phyloP scores from a whole-genome alignment of 2,888 invertebrate genomes.

The Lymantria dispar region DNA sequence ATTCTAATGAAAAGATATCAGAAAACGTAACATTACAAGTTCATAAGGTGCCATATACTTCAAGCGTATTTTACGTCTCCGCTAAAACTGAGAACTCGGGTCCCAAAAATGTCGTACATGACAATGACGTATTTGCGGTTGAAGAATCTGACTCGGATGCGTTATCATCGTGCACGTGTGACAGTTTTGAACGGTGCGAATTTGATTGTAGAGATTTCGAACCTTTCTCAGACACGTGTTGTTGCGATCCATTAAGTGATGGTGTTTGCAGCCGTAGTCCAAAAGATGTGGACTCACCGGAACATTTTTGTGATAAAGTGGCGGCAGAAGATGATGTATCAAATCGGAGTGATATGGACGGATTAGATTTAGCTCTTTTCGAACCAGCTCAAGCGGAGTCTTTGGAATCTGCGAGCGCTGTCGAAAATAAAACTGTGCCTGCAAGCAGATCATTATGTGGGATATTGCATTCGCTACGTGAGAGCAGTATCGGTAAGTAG shows the following conservation, averaged over 20 bases:
- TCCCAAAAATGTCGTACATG: slow-evolving; percentile 51
- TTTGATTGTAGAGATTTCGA: slow-evolving; percentile 83
- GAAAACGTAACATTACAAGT: slow-evolving; percentile 61
- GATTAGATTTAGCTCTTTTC: slow-evolving; percentile 85
- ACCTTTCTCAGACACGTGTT: slow-evolving; percentile 84
- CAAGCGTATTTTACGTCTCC: slow-evolving; percentile 70
- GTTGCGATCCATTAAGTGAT: slow-evolving; percentile 78
- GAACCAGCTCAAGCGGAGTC: slow-evolving; percentile 80
- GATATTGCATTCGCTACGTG: slow-evolving; percentile 63
- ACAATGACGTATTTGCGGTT: slow-evolving; percentile 58
- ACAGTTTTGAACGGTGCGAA: slow-evolving; percentile 81
- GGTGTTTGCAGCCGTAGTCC: slow-evolving; percentile 77
- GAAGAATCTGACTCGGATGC: slow-evolving; percentile 76
- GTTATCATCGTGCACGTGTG: slow-evolving; percentile 79
- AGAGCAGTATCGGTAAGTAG: slow-evolving; percentile 63
- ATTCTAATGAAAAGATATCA: slow-evolving; percentile 38
- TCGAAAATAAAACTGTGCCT: slow-evolving; percentile 41
- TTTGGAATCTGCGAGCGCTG: slow-evolving; percentile 42
- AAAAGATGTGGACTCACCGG: slow-evolving; percentile 74
- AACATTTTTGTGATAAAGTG: slow-evolving; percentile 65
- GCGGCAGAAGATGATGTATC: slow-evolving; percentile 71
- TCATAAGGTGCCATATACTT: slow-evolving; percentile 73
- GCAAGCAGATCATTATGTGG: slow-evolving; percentile 63
- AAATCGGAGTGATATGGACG: slow-evolving; percentile 84
- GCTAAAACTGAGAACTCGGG: slow-evolving; percentile 52